Evolutionary conservation across 2,113 vertebrate species (phyloP), one percentile per base, ranked within the genome.

Genomic region (Pterophyllum scalare): DNA sequence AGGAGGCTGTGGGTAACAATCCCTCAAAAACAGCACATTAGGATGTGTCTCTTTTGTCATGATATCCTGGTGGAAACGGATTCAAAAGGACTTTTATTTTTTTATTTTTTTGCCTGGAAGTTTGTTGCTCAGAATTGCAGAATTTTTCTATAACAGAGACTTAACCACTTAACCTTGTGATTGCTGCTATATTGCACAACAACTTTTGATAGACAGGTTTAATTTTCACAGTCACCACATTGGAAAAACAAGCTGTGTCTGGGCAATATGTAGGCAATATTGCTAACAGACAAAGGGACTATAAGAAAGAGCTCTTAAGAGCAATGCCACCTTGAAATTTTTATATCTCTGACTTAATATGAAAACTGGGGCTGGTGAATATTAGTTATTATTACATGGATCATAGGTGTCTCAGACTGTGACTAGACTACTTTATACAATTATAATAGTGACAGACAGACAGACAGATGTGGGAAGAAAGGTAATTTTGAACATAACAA

Each of bases 21-120:
- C 54, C 20, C 88, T 60, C 58, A 76, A 22, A 28, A 92, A 82
- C 58, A 91, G 84, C 58, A 11, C 56, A 81, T 79, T 59, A 86
- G 46, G 40, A 80, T 72, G 14, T n/a, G 49, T 11, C 49, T 24
- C 28, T 80, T 80, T 89, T 80, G 17, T 81, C 31, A 56, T 77
- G 57, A 56, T 79, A 61, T 79, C 52, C 13, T 33, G 60, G 43
- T 74, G 58, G 33, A 79, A 87, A 88, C 86, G 43, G 76, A 84
- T 91, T 79, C 74, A 84, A 80, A 70, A 65, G 52, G 62, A 65
- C 19, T 57, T 57, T 8, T 35, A n/a, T n/a, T n/a, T n/a, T n/a
- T n/a, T n/a, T n/a, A n/a, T n/a, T 35, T 46, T 57, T 86, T 59
- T 57, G 20, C 26, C 22, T 3, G 46, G 15, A 59, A 61, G 67